phyloP scores from a whole-genome alignment of 1,140 invertebrate genomes.

The Aphidius ervi region DNA sequence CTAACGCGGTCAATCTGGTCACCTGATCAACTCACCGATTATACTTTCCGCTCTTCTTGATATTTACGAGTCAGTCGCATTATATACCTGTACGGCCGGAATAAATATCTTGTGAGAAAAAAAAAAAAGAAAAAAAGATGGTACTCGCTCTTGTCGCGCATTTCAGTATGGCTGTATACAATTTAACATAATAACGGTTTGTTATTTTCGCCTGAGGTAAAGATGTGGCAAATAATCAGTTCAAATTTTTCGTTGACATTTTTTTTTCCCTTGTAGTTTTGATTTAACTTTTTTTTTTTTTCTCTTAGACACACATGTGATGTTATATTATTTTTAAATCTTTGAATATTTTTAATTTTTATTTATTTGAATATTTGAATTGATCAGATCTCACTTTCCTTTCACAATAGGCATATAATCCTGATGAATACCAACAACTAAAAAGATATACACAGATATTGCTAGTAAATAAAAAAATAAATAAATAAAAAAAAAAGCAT shows the following conservation, averaged over 20 bases:
- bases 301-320: neutral
- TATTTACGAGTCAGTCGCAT: constrained; percentile 21
- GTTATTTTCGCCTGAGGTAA: constrained; percentile 9
- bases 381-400: neutral
- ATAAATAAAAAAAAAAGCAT: constrained; percentile 7
- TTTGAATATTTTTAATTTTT: neutral
- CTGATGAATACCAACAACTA: neutral
- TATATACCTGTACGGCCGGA: constrained; percentile 13
- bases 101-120: neutral
- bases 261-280: neutral
- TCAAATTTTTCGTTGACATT: constrained; percentile 14
- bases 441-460: neutral
- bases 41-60: constrained; percentile 21
- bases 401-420: neutral
- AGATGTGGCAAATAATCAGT: constrained; percentile 18
- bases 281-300: neutral
- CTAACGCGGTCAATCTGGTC: constrained; percentile 23
- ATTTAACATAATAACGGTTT: constrained; percentile 15
- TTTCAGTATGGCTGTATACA: neutral
- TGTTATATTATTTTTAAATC: neutral
- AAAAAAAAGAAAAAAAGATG: neutral
- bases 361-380: constrained; percentile 1
- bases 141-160: neutral
- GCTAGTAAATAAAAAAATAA: constrained; percentile 8
- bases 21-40: constrained; percentile 19